Base-by-base conservation (phyloP, 2,888 invertebrate species). In the Germaria angustata region DNA sequence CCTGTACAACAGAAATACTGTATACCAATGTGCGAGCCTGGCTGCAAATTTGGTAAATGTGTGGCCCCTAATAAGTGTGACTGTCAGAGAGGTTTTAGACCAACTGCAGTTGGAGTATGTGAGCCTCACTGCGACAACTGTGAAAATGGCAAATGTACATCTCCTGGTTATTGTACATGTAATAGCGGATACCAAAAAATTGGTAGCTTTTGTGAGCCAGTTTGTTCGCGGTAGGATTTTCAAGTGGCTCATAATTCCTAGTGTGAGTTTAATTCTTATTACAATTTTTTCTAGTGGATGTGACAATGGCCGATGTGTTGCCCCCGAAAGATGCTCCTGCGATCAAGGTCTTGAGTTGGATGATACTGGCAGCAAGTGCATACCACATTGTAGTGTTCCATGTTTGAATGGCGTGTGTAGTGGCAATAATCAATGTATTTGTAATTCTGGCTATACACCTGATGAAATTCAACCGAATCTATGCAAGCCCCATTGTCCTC, bases 341-440 rank as follows among this genome's bases (percentile, higher is more conserved):
- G 66, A 85, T 2, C 73, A 84, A 5, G 90, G 90, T 0, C 89
- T 84, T 34, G 86, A 87, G 15, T 84, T 89, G 68, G 89, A 90
- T 71, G 83, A 84, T 13, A 86, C 88, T 46, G 90, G 90, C 3
- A 89, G 88, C 24, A 91, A 90, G 78, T 93, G 93, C 85, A 88
- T 92, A 8, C 92, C 93, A 2, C 90, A 91, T 73, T 96, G 96
- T 87, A 92, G 93, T 3, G 91, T 92, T 24, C 93, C 93, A 8
- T 96, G 96, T 85, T 88, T 94, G 66, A 95, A 95, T 85, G 95
- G 95, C 17, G 91, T 92, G 32, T 96, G 96, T 87, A 92, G 93
- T 93, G 95, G 91, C 89, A 91, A 78, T 9, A 93, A 93, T 84
- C 90, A 91, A 0, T 96, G 96, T 88, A 91, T 91, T 7, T 94